phyloP scores from a whole-genome alignment of 2,113 vertebrate genomes.

The Pelecanoides urinatrix region DNA sequence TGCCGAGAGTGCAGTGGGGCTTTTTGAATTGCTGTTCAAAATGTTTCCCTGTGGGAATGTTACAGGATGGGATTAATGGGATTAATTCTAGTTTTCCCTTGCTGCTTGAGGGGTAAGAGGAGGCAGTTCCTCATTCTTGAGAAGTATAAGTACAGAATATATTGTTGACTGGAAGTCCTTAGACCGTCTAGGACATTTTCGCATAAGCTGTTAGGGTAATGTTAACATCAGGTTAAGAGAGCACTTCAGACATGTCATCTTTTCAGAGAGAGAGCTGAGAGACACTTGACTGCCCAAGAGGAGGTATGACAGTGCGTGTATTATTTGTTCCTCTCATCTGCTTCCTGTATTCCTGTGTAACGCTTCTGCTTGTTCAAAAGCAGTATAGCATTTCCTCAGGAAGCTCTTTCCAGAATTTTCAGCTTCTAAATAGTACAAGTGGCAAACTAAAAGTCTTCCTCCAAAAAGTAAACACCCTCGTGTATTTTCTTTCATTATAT shows the following conservation, averaged over 20 bases:
- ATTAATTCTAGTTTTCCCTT: neutral
- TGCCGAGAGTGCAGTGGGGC: neutral
- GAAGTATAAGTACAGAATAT: neutral
- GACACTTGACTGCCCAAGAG: neutral
- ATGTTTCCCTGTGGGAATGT: neutral
- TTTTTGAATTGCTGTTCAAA: neutral
- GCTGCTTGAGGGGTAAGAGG: neutral
- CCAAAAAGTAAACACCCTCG: neutral
- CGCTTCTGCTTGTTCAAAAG: slow-evolving; percentile 14
- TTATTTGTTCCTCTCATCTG: neutral
- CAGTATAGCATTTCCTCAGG: slow-evolving; percentile 4
- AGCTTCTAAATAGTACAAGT: neutral
- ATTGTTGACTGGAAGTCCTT: neutral
- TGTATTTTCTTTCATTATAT: neutral
- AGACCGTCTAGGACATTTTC: neutral
- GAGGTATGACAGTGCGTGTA: neutral
- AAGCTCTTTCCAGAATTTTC: neutral
- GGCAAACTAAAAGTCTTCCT: neutral
- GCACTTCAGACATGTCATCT: neutral
- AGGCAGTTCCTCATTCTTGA: neutral
- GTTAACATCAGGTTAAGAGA: slow-evolving; percentile 30
- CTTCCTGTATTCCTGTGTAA: slow-evolving; percentile 17
- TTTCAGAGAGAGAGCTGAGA: neutral
- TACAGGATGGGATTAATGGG: neutral
- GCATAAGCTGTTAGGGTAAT: neutral